These are phyloP conservation scores for Electrophaes corylata DNA, from an alignment of 2,888 invertebrate species.

Conservation along the genomic window DNA sequence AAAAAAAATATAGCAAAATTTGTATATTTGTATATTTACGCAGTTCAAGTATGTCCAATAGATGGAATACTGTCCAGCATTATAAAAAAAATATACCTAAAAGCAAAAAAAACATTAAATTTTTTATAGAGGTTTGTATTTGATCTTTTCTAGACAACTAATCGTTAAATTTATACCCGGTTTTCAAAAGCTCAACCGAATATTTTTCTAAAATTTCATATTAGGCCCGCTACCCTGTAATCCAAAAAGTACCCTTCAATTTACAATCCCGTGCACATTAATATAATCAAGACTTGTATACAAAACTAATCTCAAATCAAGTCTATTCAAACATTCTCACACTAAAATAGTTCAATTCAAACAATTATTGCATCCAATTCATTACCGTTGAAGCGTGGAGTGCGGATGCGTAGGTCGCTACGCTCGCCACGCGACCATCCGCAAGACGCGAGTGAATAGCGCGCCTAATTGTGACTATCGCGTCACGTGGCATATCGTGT, in stretches of 20 bases:
- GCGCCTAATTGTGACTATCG: constrained; percentile 72
- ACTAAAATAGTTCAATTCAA: constrained; percentile 49
- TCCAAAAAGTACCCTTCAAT: constrained; percentile 23
- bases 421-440: constrained; percentile 39
- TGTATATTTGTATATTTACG: no score
- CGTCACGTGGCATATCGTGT: constrained; percentile 64
- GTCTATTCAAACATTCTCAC: constrained; percentile 42
- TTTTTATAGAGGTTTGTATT: neutral
- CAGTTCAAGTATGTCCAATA: no score
- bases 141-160: neutral
- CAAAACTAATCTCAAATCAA: constrained; percentile 27
- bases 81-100: no score
- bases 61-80: no score
- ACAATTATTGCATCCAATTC: constrained; percentile 72
- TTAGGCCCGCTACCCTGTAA: constrained; percentile 16
- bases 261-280: constrained; percentile 27
- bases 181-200: neutral
- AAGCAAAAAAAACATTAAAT: no score
- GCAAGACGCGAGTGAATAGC: constrained; percentile 62
- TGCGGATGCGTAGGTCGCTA: constrained; percentile 50
- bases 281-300: constrained; percentile 23
- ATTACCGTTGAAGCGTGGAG: constrained; percentile 61
- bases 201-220: constrained; percentile 11
- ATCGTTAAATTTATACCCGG: neutral
- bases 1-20: no score